These are phyloP conservation scores for Platorchestia sp. DNA, from an alignment of 1,140 invertebrate species.

Conservation along the genomic window DNA sequence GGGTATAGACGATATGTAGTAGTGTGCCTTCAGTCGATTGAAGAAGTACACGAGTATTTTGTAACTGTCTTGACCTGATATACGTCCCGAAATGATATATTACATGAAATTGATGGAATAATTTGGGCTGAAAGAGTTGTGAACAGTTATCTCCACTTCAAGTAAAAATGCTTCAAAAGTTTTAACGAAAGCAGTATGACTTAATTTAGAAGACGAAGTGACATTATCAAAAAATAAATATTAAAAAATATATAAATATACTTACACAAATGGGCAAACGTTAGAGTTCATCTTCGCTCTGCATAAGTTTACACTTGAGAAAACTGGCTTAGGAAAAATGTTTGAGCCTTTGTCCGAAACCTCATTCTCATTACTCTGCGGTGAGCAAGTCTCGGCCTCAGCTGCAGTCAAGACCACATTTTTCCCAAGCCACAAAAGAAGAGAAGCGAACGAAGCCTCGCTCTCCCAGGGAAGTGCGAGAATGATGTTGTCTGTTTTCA, in stretches of 20 bases:
- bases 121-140: no score
- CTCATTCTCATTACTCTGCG: neutral
- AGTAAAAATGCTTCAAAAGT: neutral
- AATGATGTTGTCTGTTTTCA: neutral
- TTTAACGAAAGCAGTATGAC: neutral
- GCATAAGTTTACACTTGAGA: neutral
- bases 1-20: neutral
- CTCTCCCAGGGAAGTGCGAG: neutral
- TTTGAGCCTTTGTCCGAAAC: neutral
- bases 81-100: no score
- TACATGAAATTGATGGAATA: no score
- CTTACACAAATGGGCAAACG: no score
- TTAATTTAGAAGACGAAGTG: no score
- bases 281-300: neutral
- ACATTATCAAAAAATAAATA: no score
- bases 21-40: neutral
- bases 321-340: neutral
- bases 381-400: neutral
- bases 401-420: neutral
- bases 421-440: neutral
- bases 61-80: no score
- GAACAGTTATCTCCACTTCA: neutral
- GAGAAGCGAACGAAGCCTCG: neutral
- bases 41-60: no score
- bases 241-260: no score